phyloP scores from a whole-genome alignment of 1,140 invertebrate genomes.

The Chionoecetes opilio region DNA sequence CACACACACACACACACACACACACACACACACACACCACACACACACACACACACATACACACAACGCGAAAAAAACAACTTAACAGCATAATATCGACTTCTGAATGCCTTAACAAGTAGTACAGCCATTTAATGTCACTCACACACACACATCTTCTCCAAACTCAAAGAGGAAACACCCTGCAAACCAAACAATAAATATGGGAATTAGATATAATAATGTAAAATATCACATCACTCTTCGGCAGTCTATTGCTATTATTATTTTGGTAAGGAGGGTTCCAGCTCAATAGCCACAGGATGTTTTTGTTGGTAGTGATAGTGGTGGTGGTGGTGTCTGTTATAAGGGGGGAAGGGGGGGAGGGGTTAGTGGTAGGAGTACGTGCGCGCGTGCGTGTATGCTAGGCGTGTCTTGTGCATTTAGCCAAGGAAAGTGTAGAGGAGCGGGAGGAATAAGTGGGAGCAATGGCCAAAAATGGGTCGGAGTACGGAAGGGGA shows the following conservation, averaged over 20 bases:
- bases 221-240: background rate
- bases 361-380: too few relatives aligned
- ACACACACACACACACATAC: background rate
- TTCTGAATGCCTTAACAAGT: background rate
- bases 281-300: background rate
- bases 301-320: background rate
- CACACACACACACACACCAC: slow-evolving; percentile 23
- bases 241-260: background rate
- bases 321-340: background rate
- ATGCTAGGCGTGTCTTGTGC: background rate
- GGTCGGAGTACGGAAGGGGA: background rate
- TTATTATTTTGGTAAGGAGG: background rate
- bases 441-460: background rate
- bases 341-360: too few relatives aligned
- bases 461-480: background rate
- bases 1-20: slow-evolving; percentile 27
- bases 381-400: too few relatives aligned
- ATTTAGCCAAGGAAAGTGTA: background rate
- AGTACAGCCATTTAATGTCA: background rate
- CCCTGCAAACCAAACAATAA: background rate
- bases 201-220: slow-evolving; percentile 11
- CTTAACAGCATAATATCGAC: background rate
- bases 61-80: background rate
- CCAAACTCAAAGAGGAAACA: background rate
- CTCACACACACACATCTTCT: background rate